phyloP scores from a whole-genome alignment of 2,113 vertebrate genomes.

The Archocentrus centrarchus region DNA sequence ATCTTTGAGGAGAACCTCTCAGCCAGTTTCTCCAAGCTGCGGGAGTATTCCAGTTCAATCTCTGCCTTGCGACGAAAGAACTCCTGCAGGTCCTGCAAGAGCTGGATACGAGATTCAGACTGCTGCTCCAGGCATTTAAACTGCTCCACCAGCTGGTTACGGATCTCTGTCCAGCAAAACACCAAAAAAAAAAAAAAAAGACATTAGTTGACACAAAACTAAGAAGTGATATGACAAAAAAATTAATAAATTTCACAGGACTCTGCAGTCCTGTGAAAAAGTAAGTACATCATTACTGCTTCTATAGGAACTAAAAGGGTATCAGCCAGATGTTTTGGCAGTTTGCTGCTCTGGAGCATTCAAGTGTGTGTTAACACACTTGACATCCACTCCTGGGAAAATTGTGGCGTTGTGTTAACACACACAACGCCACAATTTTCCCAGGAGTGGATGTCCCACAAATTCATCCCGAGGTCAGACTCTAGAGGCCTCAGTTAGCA shows the following conservation, averaged over 20 bases:
- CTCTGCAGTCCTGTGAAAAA: neutral
- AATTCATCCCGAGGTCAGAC: neutral
- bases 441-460: neutral
- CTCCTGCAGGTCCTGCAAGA: conserved; percentile 98
- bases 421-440: neutral
- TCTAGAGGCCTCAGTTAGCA: neutral
- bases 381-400: too few relatives aligned
- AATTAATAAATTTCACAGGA: neutral
- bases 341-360: neutral
- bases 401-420: neutral
- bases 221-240: neutral
- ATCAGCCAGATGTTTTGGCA: neutral
- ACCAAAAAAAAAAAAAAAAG: conserved; percentile 2
- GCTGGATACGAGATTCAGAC: conserved; percentile 94
- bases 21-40: conserved; percentile 96
- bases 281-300: neutral
- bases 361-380: neutral
- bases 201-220: conserved; percentile 5
- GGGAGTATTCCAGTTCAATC: conserved; percentile 96
- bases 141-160: conserved; percentile 96
- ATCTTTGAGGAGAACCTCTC: conserved; percentile 98
- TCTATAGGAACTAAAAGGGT: neutral
- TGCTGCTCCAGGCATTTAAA: conserved; percentile 99
- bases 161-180: conserved; percentile 88
- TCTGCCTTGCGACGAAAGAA: conserved; percentile 98